These are phyloP conservation scores for Euspilapteryx auroguttella DNA, from an alignment of 2,888 invertebrate species.

Conservation along the genomic window DNA sequence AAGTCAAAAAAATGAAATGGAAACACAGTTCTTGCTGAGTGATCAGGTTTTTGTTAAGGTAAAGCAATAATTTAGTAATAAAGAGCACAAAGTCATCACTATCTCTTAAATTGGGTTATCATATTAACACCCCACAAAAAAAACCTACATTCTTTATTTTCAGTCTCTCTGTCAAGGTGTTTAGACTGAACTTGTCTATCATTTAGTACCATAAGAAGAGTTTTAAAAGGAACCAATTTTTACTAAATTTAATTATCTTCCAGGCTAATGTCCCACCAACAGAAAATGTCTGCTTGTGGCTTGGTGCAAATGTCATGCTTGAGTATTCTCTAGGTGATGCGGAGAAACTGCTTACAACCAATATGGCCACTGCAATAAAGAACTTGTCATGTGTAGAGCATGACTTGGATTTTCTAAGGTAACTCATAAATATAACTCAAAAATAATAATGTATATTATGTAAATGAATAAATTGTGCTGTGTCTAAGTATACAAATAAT, in stretches of 20 bases:
- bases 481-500: no score
- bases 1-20: slow-evolving; percentile 75
- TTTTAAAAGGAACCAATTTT: no score
- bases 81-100: no score
- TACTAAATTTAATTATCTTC: slow-evolving; percentile 17
- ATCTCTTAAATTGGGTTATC: slow-evolving; percentile 10
- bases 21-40: slow-evolving; percentile 89
- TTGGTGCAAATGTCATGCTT: slow-evolving; percentile 95
- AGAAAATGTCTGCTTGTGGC: slow-evolving; percentile 82
- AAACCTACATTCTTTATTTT: no score
- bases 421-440: no score
- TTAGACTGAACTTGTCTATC: no score
- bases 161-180: no score
- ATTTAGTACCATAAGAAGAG: no score
- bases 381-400: slow-evolving; percentile 85
- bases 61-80: slow-evolving; percentile 2
- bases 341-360: slow-evolving; percentile 77
- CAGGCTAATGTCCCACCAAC: slow-evolving; percentile 88
- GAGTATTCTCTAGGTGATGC: slow-evolving; percentile 94
- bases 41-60: slow-evolving; percentile 84
- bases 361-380: slow-evolving; percentile 80
- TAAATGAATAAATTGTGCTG: no score
- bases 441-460: no score
- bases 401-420: slow-evolving; percentile 91
- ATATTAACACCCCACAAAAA: no score